Evolutionary conservation across 1,140 invertebrate genomes (phyloP).

Genomic region (Neodiprion virginianus): DNA sequence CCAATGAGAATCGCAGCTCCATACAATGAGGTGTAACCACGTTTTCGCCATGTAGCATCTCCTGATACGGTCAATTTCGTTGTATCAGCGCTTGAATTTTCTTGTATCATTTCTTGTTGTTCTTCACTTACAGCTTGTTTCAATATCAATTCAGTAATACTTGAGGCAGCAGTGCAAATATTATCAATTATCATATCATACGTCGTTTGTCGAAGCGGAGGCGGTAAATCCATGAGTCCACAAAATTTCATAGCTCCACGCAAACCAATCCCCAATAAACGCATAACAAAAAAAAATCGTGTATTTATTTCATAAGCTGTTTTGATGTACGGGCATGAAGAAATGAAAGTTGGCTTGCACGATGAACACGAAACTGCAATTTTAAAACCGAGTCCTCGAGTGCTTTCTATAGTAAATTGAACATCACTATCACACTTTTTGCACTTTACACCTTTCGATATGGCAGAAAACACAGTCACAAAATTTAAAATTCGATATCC

Average conservation of each 20-base stretch:
- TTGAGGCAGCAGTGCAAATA: neutral
- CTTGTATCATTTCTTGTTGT: conserved; percentile 12
- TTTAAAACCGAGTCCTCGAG: conserved; percentile 16
- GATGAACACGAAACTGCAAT: conserved; percentile 15
- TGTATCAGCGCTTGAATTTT: conserved; percentile 8
- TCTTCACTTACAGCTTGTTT: conserved; percentile 15
- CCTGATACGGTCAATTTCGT: neutral
- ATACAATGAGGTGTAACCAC: neutral
- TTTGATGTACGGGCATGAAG: neutral
- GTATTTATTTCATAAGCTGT: neutral
- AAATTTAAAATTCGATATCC: too few relatives aligned
- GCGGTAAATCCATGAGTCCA: neutral
- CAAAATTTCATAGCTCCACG: neutral
- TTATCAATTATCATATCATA: too few relatives aligned
- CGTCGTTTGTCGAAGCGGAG: neutral
- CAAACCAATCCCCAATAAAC: conserved; percentile 10
- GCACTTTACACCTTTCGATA: too few relatives aligned
- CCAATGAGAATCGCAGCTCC: neutral
- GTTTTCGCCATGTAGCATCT: neutral
- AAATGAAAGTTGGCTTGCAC: conserved; percentile 1
- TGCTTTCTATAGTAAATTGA: too few relatives aligned
- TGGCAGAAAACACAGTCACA: too few relatives aligned
- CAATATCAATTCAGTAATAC: neutral
- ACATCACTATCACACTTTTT: too few relatives aligned
- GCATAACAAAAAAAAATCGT: neutral